Evolutionary conservation across 2,888 invertebrate genomes (phyloP), one percentile per base, ranked within the genome.

Genomic region (Ormyrus pomaceus): DNA sequence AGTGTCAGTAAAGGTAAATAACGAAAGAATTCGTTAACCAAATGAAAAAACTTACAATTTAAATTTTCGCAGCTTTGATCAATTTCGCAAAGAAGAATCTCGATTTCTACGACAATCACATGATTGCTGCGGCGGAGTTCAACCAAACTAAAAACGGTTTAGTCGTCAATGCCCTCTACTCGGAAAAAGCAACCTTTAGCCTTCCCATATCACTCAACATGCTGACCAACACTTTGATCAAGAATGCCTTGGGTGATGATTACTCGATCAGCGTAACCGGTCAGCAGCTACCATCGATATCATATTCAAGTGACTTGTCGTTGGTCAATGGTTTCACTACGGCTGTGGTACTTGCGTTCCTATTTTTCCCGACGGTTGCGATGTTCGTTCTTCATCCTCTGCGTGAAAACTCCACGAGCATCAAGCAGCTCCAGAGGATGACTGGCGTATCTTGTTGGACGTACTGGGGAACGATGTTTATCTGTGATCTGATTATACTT

Each of bases 351-450:
- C 83, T 85, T 13, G 69, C 83, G 34, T 82, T 77, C 53, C 86
- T 84, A 50, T 86, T 87, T 48, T 88, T 84, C 51, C 82, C 86
- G 0, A 84, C 84, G 19, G 51, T 85, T 0, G 91, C 92, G 0
- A 91, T 93, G 84, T 93, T 93, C 81, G 91, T 94, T 0, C 88
- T 93, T 0, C 92, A 95, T 75, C 94, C 95, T 7, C 92, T 94
- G 83, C 91, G 91, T 73, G 96, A 96, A 90, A 92, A 93, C 8
- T 87, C 88, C 5, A 92, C 92, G 1, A 93, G 93, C 71, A 92
- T 95, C 53, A 94, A 95, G 48, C 94, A 94, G 84, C 87, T 95
- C 59, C 95, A 95, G 90, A 88, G 93, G 50, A 93, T 95, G 94
- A 92, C 94, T 0, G 94, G 95, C 5, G 92, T 95, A 55, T 91